Evolutionary conservation across 2,113 vertebrate genomes (phyloP).

Genomic region (Sisor rabdophorus): DNA sequence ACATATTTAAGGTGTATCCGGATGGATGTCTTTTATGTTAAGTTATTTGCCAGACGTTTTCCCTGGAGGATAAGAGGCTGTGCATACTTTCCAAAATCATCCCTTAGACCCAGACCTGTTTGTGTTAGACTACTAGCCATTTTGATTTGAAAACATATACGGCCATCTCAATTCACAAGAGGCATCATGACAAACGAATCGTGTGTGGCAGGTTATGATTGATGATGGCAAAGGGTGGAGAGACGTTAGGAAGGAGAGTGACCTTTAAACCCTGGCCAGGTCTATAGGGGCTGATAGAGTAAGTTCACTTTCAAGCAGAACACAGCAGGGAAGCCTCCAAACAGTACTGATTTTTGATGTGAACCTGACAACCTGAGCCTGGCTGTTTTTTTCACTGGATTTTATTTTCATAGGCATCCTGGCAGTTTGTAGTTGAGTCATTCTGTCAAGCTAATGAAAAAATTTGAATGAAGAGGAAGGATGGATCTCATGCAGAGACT

Average conservation of each 20-base stretch:
- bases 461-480: background rate
- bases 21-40: background rate
- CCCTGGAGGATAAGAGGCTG: slow-evolving; percentile 23
- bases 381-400: slow-evolving; percentile 29
- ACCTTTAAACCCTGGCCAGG: slow-evolving; percentile 50
- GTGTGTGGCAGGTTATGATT: slow-evolving; percentile 59
- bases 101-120: slow-evolving; percentile 36
- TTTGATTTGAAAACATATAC: slow-evolving; percentile 54
- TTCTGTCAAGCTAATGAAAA: slow-evolving; percentile 13
- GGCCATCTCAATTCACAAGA: slow-evolving; percentile 44
- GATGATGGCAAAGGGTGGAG: slow-evolving; percentile 54
- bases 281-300: slow-evolving; percentile 48
- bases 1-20: background rate
- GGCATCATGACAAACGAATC: slow-evolving; percentile 42
- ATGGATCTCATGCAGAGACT: background rate
- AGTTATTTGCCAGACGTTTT: background rate
- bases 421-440: slow-evolving; percentile 10
- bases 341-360: slow-evolving; percentile 46
- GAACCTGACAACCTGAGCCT: slow-evolving; percentile 41
- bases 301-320: slow-evolving; percentile 55
- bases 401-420: slow-evolving; percentile 44
- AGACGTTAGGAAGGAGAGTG: slow-evolving; percentile 47
- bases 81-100: slow-evolving; percentile 1
- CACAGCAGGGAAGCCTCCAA: slow-evolving; percentile 40
- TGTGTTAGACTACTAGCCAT: slow-evolving; percentile 40